Percentiles rank a stretch among this genome's conserved stretches.
phyloP scores from a whole-genome alignment of 2,113 vertebrate genomes.

The Poecile atricapillus region DNA sequence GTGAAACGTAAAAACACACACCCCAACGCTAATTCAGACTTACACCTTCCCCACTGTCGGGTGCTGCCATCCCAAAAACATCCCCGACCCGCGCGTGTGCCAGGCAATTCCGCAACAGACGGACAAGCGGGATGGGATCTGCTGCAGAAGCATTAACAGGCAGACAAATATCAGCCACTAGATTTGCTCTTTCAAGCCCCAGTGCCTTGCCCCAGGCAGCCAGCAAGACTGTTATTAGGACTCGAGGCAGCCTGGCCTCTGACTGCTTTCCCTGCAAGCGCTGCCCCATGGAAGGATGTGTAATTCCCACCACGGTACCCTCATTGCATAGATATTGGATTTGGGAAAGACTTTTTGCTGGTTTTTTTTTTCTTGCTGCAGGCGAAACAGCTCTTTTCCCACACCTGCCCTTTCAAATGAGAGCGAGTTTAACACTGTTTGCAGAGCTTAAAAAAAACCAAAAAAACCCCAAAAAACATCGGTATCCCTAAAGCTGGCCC shows the following conservation, averaged over 20 bases:
- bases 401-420: not conserved
- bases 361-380: not conserved
- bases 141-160: not conserved
- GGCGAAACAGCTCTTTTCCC: not conserved
- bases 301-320: not conserved
- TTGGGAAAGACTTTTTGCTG: not conserved
- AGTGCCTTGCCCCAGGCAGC: not conserved
- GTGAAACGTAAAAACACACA: not conserved
- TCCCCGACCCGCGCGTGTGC: rapidly evolving
- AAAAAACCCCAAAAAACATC: not conserved
- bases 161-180: not conserved
- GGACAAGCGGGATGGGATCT: not conserved
- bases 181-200: not conserved
- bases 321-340: slow-evolving; percentile 53
- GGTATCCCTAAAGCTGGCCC: not conserved
- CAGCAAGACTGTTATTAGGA: not conserved
- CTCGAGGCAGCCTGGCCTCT: not conserved
- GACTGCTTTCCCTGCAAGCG: not conserved
- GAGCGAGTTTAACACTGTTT: not conserved
- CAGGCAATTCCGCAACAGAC: not conserved
- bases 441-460: not conserved
- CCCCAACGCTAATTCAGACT: not conserved
- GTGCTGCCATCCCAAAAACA: not conserved
- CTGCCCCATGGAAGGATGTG: not conserved
- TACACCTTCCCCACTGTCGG: not conserved